These are phyloP conservation scores for Gymnorhina tibicen DNA, from an alignment of 2,113 vertebrate species.

Conservation along the genomic window DNA sequence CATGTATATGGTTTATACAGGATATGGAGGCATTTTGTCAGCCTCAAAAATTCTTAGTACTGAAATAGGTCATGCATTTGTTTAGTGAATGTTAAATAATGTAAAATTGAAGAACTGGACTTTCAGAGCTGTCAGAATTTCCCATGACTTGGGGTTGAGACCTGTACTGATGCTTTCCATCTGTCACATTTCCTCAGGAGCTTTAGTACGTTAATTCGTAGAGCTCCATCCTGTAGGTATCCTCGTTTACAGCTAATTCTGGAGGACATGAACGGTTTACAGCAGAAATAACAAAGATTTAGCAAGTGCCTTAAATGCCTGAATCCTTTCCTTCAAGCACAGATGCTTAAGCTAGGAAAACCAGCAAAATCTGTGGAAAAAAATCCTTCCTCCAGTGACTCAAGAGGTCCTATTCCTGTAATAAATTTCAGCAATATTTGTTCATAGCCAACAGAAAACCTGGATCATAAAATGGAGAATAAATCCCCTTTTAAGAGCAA, in stretches of 20 bases:
- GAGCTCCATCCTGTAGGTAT: not conserved
- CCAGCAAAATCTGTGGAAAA: not conserved
- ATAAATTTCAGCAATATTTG: not conserved
- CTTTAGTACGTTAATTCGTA: not conserved
- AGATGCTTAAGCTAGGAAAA: not conserved
- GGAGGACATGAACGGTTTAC: not conserved
- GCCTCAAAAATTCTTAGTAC: not conserved
- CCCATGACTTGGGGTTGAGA: not conserved
- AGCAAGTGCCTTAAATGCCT: not conserved
- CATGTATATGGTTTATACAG: accelerated
- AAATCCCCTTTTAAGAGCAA: not conserved
- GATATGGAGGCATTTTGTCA: not conserved
- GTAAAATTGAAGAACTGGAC: not conserved
- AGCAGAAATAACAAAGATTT: not conserved
- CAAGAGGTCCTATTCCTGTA: not conserved
- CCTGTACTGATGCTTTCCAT: not conserved
- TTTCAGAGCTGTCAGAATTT: not conserved
- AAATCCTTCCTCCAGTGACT: not conserved
- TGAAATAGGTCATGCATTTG: not conserved
- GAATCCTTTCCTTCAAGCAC: not conserved
- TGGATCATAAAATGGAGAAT: not conserved
- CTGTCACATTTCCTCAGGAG: not conserved
- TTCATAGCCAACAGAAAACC: not conserved
- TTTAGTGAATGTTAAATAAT: not conserved
- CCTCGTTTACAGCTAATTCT: not conserved